These are phyloP conservation scores for Struthidea cinerea DNA, from an alignment of 2,113 vertebrate genomes.

Conservation along the genomic window DNA sequence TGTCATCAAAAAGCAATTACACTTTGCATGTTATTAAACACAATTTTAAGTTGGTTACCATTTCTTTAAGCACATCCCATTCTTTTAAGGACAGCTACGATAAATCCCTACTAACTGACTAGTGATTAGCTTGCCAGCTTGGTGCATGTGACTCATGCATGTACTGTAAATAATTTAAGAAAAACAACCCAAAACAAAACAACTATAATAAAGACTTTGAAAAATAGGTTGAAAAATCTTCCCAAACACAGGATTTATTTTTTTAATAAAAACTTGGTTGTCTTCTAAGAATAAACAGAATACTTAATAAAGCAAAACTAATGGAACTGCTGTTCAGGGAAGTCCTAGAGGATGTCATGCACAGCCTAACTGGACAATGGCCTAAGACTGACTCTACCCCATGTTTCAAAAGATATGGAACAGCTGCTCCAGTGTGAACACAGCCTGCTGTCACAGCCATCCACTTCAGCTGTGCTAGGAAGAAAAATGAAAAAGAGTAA, in stretches of 20 bases:
- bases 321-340: background rate
- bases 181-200: background rate
- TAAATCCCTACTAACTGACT: background rate
- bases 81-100: background rate
- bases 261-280: background rate
- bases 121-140: background rate
- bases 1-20: constrained; percentile 7
- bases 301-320: background rate
- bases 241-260: background rate
- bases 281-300: background rate
- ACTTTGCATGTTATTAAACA: constrained; percentile 17
- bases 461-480: background rate
- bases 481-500: background rate
- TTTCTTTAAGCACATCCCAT: background rate
- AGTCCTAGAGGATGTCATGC: background rate
- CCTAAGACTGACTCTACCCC: background rate
- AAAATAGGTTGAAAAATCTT: background rate
- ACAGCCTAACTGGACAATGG: background rate
- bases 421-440: background rate
- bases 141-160: background rate
- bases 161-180: background rate
- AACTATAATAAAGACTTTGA: background rate
- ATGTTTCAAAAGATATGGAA: background rate
- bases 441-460: background rate
- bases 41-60: background rate